Evolutionary conservation across 2,888 invertebrate species (phyloP), one percentile per base, ranked within the genome.

Genomic region (Sesia apiformis): DNA sequence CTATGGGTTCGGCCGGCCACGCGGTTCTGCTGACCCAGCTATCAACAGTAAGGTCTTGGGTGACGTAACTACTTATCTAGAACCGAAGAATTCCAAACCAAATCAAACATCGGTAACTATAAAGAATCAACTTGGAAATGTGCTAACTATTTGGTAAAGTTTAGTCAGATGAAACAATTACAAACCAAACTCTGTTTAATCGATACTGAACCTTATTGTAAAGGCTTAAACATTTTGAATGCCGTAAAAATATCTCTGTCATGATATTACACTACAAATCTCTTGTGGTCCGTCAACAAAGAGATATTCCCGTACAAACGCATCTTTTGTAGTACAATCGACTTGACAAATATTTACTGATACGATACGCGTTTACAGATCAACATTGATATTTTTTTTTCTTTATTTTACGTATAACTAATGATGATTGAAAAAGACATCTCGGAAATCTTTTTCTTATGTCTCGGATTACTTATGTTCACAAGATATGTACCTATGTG

Each of bases 71-170:
- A 23, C 23, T 23, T 23, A 23, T 23, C 1, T 23, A 23, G 23
- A 23, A 23, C 23, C 23, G 23, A 23, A n/a, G 51, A 57, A 57
- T 55, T 40, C 53, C 23, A 51, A 50, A 50, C 6, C 50, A 38
- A 62, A 40, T 41, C 64, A 74, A 70, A 67, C 64, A 65, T 66
- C 64, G 63, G 64, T 60, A 52, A 55, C 57, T 58, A 62, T 66
- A 73, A 71, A 71, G 61, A 66, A 66, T 59, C 60, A 57, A 60
- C 60, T 61, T 63, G 58, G 72, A 62, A 68, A 70, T 67, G 74
- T 72, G 76, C 63, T 78, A 79, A 79, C 66, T 63, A 65, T 63
- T 64, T 54, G 59, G 63, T 66, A 70, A 72, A 75, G 61, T 65
- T 62, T 58, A 60, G 57, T 60, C 56, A 59, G 60, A 55, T 57